Conservation (phyloP, 2,797 vertebrate species). For the Microctenopoma steveboyesi region DNA sequence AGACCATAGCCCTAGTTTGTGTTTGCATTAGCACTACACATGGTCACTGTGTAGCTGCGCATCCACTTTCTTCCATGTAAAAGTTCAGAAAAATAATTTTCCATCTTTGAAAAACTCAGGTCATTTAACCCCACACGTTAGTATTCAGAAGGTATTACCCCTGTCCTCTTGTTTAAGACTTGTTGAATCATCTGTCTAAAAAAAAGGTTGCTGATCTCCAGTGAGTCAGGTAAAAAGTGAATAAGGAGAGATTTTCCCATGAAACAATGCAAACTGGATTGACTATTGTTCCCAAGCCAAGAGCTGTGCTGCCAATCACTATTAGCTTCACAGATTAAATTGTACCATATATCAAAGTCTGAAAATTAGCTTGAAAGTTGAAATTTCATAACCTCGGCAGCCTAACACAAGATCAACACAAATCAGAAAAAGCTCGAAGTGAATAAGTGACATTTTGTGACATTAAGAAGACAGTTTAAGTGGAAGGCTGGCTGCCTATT, state of each 20-base stretch:
- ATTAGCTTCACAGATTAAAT: conserved; percentile 7
- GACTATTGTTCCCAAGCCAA: conserved; percentile 2
- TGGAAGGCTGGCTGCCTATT: conserved; percentile 1
- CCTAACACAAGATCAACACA: neutral
- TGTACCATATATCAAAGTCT: neutral
- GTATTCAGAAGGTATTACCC: no score
- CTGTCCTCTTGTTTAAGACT: neutral
- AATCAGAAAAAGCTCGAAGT: neutral
- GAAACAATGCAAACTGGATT: conserved; percentile 30
- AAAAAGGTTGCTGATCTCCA: no score
- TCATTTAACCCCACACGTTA: no score
- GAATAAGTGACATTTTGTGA: conserved; percentile 31
- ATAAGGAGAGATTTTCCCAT: conserved; percentile 9
- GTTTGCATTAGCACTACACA: neutral
- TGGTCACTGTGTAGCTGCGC: no score
- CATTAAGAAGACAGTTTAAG: conserved; percentile 7
- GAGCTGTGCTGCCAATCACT: conserved; percentile 13
- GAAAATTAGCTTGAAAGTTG: neutral
- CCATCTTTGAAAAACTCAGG: neutral
- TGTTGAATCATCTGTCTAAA: neutral
- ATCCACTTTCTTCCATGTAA: no score
- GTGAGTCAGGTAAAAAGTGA: conserved; percentile 18
- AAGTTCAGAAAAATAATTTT: no score
- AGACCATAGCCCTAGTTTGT: neutral
- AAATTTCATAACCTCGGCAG: conserved; percentile 17